A percentile compares a stretch with the other conserved stretches of the same genome.
phyloP scores from a whole-genome alignment of 64 coral and sea anemone genomes.

The Orbicella faveolata region DNA sequence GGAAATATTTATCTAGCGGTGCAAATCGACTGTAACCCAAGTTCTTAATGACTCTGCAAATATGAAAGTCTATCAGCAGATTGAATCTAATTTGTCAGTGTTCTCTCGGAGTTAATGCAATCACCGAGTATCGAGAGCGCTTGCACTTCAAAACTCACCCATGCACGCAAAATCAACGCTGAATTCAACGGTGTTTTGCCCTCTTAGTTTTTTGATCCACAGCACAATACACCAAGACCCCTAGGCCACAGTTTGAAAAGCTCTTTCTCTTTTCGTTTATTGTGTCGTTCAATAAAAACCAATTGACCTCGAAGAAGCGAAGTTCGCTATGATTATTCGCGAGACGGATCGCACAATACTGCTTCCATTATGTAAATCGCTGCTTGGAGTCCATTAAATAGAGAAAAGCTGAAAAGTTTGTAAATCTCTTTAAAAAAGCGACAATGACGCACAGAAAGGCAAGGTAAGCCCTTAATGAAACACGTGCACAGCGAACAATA shows the following conservation, averaged over 20 bases:
- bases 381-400: constrained; percentile 95
- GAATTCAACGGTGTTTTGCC: constrained; percentile 30
- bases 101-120: constrained; percentile 63
- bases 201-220: constrained; percentile 47
- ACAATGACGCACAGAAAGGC: constrained; percentile 89
- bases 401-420: constrained; percentile 99
- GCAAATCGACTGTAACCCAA: constrained; percentile 87
- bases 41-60: constrained; percentile 88
- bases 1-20: constrained; percentile 86
- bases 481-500: constrained; percentile 92
- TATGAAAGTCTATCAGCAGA: constrained; percentile 58
- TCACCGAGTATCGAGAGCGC: constrained; percentile 16
- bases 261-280: constrained; percentile 72
- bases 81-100: constrained; percentile 73
- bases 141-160: not conserved
- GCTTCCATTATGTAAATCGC: constrained; percentile 96
- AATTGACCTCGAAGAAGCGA: constrained; percentile 85
- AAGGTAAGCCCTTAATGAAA: constrained; percentile 98
- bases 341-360: constrained; percentile 69
- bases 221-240: constrained; percentile 71
- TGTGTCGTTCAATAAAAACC: constrained; percentile 69
- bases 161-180: constrained; percentile 15
- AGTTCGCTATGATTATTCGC: constrained; percentile 79
- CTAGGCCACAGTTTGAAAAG: constrained; percentile 64
- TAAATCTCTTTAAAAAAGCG: constrained; percentile 99